Base-by-base conservation (phyloP, 2,888 invertebrate genomes). In the Drosophila cracens region DNA sequence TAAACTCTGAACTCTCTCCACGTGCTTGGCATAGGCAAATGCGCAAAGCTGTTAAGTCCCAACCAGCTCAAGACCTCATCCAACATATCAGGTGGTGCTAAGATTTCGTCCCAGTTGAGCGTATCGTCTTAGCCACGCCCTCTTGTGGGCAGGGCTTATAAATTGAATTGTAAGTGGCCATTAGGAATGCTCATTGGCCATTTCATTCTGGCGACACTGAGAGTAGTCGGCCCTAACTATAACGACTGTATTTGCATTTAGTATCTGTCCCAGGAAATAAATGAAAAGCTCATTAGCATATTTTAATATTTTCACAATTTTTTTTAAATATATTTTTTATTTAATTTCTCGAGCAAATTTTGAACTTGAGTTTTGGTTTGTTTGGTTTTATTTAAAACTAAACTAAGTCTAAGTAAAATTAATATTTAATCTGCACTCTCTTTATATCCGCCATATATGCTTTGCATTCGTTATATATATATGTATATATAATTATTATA, bases 11-110 rank as follows among this genome's bases (percentile, higher is more conserved):
- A 73, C 66, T 61, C 72, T 65, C 43, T 57, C 72, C 75, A 81
- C 85, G 87, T 85, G 85, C 87, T 73, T 67, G 34, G 87, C 85
- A 82, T 87, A 76, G 78, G 76, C 75, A 84, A 84, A 81, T 79
- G 74, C 69, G 65, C 56, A 60, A 68, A 65, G 71, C 64, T 73
- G 21, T 54, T 38, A 58, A 48, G 61, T 64, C 48, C 10, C 27
- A 56, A 4, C 46, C 36, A n/a, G n/a, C 53, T 58, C 25, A n/a
- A 46, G 38, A 52, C 49, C 36, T 49, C 25, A 11, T 10, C 16
- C 51, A 29, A 25, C 58, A 29, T 29, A 51, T 67, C 73, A 72
- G 66, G 65, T 73, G 60, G 31, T 29, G 54, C 70, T 58, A 69
- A 70, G 69, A 73, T 76, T 80, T 77, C 57, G 51, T 34, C 58